Conservation (phyloP, 2,888 invertebrate species). For the Polyommatus icarus region DNA sequence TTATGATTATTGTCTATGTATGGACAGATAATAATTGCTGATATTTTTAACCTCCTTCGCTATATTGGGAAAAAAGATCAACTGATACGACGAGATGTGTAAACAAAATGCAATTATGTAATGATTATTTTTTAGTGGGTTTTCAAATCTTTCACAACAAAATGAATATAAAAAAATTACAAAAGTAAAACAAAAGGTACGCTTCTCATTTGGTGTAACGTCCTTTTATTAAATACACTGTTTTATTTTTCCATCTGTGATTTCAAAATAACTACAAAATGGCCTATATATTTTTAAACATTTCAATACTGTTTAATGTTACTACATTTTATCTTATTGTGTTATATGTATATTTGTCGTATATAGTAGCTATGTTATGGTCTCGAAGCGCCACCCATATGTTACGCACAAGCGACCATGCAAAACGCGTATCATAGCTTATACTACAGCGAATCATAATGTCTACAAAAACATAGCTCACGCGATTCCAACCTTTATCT, state of each 20-base stretch:
- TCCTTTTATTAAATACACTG: no score
- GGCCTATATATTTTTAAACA: no score
- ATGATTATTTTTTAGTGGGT: no score
- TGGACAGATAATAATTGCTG: conserved; percentile 19
- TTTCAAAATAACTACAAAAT: no score
- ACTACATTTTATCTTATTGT: not conserved
- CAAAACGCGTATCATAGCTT: conserved; percentile 52
- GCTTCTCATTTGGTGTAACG: no score
- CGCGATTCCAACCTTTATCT: not conserved
- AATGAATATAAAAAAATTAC: no score
- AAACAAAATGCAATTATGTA: not conserved
- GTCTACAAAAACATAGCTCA: conserved; percentile 31
- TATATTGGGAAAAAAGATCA: not conserved
- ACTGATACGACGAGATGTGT: not conserved
- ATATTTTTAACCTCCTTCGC: not conserved
- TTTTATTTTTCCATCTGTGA: no score
- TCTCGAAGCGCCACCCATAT: conserved; percentile 44
- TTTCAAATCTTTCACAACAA: no score
- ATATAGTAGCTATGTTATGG: not conserved
- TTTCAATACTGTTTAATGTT: no score
- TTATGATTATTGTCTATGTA: conserved; percentile 35
- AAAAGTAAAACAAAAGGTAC: no score
- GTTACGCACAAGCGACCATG: conserved; percentile 52
- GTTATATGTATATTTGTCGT: not conserved
- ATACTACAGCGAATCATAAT: conserved; percentile 36